Base-by-base conservation (phyloP, 1,140 invertebrate genomes). In the Augochlora pura region DNA sequence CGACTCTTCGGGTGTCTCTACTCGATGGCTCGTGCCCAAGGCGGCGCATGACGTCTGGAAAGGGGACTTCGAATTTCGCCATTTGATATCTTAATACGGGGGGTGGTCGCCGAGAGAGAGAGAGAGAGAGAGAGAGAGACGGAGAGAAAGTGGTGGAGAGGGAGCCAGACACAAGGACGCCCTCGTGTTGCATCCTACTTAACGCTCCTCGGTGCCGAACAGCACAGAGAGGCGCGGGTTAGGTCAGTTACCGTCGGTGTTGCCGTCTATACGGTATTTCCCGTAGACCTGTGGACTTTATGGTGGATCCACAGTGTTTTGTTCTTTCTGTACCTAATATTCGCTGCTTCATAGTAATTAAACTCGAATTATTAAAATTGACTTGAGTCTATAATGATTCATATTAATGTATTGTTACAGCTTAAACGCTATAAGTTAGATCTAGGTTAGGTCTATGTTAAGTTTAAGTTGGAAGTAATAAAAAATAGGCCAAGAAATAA, bases 1-100 rank as follows among this genome's bases (percentile, higher is more conserved):
- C 14, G 2, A 18, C 49, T 54, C 68, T 60, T 42, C 54, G 54
- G 6, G n/a, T n/a, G n/a, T n/a, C n/a, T 49, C 42, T 46, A 27
- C 27, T 23, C 32, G 27, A 52, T 49, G 67, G 69, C 76, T 86
- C 84, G 78, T 87, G 81, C 77, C 84, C 78, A 75, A n/a, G 54
- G 54, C 21, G 83, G 86, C 87, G 83, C 85, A 84, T 83, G 89
- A 87, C 83, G 80, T 90, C 88, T 90, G 78, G 83, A 76, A 88
- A 89, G 90, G 89, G 87, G 82, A 84, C 59, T 87, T 80, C 63
- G 86, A 86, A 89, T 91, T 90, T 86, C 88, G 89, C 90, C 89
- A 92, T 92, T 92, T 92, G 91, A 93, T 92, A 92, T 93, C 90
- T 92, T 91, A 90, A 92, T 90, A 88, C 81, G 74, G 78, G 80